Base-by-base conservation (phyloP, 2,797 vertebrate genomes). In the Coracias cyanogaster region DNA sequence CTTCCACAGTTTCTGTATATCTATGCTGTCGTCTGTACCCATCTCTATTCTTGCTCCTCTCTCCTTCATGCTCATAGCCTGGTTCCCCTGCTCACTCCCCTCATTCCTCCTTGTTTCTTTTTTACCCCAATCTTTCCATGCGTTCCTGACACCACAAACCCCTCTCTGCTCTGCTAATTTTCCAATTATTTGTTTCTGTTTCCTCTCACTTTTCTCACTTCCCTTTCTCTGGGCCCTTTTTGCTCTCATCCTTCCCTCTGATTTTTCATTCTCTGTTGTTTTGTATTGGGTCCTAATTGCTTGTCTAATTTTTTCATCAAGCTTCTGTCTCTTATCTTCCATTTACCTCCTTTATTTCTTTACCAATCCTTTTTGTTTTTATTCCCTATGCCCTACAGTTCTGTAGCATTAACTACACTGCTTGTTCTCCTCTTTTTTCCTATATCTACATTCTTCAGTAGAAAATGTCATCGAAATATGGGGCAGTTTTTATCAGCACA, bases 401-500 rank as follows among this genome's bases (percentile, higher is more conserved):
- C 35, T 62, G 12, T 39, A n/a, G 10, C 25, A 28, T 33, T 76
- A 81, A 54, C 35, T 39, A 48, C 5, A 4, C 18, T 55, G 10
- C 28, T 83, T 39, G 7, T 29, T 86, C 85, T 79, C 33, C 22
- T 82, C 20, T 51, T 37, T 79, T 33, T 8, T 82, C 15, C 37
- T 71, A 11, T 84, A 45, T 61, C 35, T 79, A 33, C 22, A 4
- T 86, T 83, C 48, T 73, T 81, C 13, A 41, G 82, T 20, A 78
- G 82, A 65, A 95, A 93, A 46, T 20, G 28, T 22, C 16, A 14
- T 15, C 48, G 64, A 93, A 92, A 95, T 61, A 61, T 12, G 20
- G 35, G 20, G 18, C 60, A 61, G 73, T 76, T 95, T 61, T 89
- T 95, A 94, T 81, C 90, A 67, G 77, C 65, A 73, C 51, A 46